Percentiles rank a stretch among this genome's conserved stretches.
These are phyloP conservation scores for Bradypodion ventrale DNA, from an alignment of 2,797 vertebrate species.

Conservation along the genomic window DNA sequence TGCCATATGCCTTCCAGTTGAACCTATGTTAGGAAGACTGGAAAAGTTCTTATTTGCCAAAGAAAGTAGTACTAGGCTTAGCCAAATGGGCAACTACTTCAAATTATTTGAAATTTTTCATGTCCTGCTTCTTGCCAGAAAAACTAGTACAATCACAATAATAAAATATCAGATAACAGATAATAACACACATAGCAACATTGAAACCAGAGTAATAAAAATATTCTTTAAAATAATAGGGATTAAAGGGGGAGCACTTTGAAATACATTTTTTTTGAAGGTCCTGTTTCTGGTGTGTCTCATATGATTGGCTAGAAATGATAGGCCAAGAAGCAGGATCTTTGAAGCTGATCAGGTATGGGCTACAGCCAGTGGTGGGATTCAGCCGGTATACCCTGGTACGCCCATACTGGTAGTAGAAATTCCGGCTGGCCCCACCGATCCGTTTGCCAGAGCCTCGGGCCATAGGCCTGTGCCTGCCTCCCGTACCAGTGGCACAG, in stretches of 20 bases:
- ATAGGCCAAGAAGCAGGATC: not conserved
- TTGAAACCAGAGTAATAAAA: not conserved
- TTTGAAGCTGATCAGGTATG: not conserved
- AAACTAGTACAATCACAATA: not conserved
- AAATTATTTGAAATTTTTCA: not conserved
- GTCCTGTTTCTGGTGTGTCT: not conserved
- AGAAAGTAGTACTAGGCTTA: not conserved
- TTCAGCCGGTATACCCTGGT: too few relatives aligned
- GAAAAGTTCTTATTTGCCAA: not conserved
- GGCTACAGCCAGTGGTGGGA: too few relatives aligned
- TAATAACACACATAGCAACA: not conserved
- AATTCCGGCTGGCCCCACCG: too few relatives aligned
- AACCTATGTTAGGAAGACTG: not conserved
- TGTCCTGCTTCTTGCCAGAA: not conserved
- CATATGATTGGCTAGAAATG: not conserved
- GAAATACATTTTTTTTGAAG: too few relatives aligned
- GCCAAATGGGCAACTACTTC: too few relatives aligned
- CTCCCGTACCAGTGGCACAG: too few relatives aligned
- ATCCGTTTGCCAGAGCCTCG: too few relatives aligned
- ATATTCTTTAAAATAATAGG: not conserved
- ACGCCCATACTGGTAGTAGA: too few relatives aligned
- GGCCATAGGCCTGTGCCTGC: too few relatives aligned
- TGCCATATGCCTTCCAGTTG: not conserved
- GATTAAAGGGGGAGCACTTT: too few relatives aligned
- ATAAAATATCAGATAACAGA: not conserved